Base-by-base conservation (phyloP, 2,113 vertebrate species). In the Peromyscus maniculatus region DNA sequence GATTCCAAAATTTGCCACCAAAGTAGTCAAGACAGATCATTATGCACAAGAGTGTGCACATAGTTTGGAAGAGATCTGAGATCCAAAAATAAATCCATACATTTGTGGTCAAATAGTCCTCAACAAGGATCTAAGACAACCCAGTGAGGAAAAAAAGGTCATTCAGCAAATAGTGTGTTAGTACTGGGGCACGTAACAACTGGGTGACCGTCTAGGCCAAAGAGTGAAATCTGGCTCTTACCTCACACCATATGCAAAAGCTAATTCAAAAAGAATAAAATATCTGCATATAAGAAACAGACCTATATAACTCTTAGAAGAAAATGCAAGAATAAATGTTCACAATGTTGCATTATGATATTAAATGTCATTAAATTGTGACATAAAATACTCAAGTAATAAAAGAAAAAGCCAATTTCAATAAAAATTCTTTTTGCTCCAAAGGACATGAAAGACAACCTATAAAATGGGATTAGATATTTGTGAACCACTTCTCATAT, bases 81-180 rank as follows among this genome's bases (percentile, higher is more conserved):
- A 86, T 64, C 26, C 21, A 33, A 94, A 96, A 93, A 43, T 91
- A 89, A 93, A 80, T 93, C 49, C n/a, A 89, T 46, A 69, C 16
- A 69, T 91, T 83, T 46, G 7, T 57, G 36, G 19, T 89, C 89
- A 91, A 93, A 26, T 95, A 67, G 77, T 93, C 89, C 91, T 93
- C 26, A 82, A 75, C 6, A 91, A 83, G 9, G 26, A 89, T 77
- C n/a, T 82, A 66, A 89, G 69, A 90, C 6, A 39, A 36, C 24
- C 22, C 62, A 82, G 0, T 10, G 7, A 22, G 43, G 46, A 2
- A 1, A 2, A 19, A 92, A 21, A 9, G 87, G 62, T 94, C 55
- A 64, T 90, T 74, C 75, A 94, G 87, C 17, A 82, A 59, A 86
- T 10, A 22, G 4, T 82, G 3, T 22, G 16, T 33, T 19, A 46